These are phyloP conservation scores for Hypomecis punctinalis DNA, from an alignment of 2,888 invertebrate species.

Conservation along the genomic window DNA sequence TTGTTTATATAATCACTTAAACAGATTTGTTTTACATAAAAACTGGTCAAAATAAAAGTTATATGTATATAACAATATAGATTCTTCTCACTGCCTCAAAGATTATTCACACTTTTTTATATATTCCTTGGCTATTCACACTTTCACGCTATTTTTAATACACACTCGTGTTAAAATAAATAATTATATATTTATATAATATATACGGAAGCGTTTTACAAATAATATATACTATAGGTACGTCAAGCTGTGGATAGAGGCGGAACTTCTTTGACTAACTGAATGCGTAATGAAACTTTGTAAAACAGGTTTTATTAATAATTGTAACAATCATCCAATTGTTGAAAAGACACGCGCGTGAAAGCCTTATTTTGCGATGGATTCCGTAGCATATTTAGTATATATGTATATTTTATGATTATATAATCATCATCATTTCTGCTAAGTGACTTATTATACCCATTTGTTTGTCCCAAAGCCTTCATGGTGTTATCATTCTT, in stretches of 20 bases:
- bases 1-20: too few relatives aligned
- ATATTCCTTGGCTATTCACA: too few relatives aligned
- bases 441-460: too few relatives aligned
- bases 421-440: neutral
- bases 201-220: neutral
- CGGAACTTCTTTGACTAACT: slow-evolving; percentile 3
- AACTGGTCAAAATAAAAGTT: too few relatives aligned
- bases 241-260: neutral
- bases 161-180: neutral
- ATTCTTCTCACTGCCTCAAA: too few relatives aligned
- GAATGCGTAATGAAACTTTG: slow-evolving; percentile 2
- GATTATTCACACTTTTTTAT: too few relatives aligned
- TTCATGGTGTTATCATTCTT: too few relatives aligned
- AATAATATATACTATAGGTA: neutral
- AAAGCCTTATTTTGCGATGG: neutral
- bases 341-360: neutral
- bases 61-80: too few relatives aligned
- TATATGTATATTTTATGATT: neutral
- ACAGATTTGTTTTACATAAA: too few relatives aligned
- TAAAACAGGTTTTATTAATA: slow-evolving; percentile 3
- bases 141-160: too few relatives aligned
- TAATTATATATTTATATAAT: neutral
- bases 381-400: neutral
- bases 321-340: slow-evolving; percentile 9
- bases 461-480: too few relatives aligned